Conservation (phyloP, 1,140 invertebrate genomes). For the Cotesia typhae region DNA sequence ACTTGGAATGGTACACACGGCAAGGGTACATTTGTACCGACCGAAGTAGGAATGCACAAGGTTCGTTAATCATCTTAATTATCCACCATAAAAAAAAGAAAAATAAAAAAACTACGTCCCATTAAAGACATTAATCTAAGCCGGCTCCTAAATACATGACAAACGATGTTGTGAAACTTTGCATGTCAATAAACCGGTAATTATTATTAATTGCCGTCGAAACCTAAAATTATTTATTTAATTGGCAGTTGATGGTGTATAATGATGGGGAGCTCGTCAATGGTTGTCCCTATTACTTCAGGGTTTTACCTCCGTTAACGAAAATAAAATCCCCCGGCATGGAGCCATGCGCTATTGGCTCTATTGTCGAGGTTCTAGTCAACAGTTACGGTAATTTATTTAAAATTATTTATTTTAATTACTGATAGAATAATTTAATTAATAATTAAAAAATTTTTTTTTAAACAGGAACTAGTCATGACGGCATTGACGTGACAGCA, state of each 20-base stretch:
- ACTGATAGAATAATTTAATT: neutral
- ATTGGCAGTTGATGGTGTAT: conserved; percentile 70
- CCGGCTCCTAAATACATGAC: neutral
- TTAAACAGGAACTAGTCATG: conserved; percentile 78
- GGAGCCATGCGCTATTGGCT: conserved; percentile 93
- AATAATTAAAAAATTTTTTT: conserved; percentile 16
- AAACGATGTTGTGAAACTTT: conserved; percentile 18
- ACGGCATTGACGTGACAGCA: conserved; percentile 87
- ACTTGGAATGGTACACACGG: conserved; percentile 75
- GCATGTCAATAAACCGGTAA: neutral
- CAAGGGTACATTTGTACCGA: conserved; percentile 85
- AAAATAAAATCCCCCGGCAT: conserved; percentile 89
- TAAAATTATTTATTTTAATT: conserved; percentile 37
- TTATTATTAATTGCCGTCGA: neutral
- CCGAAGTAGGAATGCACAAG: conserved; percentile 93
- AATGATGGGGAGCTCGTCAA: conserved; percentile 73
- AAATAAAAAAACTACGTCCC: conserved; percentile 24
- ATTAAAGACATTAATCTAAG: neutral
- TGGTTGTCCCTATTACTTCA: conserved; percentile 81
- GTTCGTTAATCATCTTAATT: conserved; percentile 42
- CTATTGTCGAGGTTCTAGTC: conserved; percentile 94
- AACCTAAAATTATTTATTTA: conserved; percentile 14
- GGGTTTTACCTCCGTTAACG: conserved; percentile 84
- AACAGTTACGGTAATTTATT: conserved; percentile 76
- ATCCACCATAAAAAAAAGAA: neutral